These are phyloP conservation scores for Theristicus caerulescens DNA, from an alignment of 2,113 vertebrate species.

Conservation along the genomic window DNA sequence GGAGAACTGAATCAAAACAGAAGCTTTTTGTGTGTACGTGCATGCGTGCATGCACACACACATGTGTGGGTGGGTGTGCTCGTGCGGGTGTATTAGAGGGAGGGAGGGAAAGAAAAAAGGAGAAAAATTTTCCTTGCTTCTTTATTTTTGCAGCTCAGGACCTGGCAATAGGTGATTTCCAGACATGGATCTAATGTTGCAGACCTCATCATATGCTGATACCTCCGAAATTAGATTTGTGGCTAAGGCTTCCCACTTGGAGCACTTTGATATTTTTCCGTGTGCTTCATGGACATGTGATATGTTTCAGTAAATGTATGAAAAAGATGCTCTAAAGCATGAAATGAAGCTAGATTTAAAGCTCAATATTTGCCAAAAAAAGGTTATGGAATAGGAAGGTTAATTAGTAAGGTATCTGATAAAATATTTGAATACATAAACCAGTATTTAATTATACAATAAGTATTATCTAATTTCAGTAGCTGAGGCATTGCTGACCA, in stretches of 20 bases:
- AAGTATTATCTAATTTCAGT: not conserved
- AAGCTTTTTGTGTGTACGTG: slow-evolving; percentile 53
- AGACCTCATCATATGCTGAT: not conserved
- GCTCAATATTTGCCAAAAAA: not conserved
- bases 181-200: not conserved
- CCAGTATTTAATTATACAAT: not conserved
- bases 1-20: not conserved
- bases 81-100: not conserved
- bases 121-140: not conserved
- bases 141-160: not conserved
- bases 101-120: not conserved
- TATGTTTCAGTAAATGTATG: not conserved
- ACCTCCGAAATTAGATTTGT: not conserved
- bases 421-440: not conserved
- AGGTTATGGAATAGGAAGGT: not conserved
- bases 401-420: not conserved
- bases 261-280: not conserved
- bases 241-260: not conserved
- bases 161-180: not conserved
- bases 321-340: not conserved
- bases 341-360: not conserved
- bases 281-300: not conserved
- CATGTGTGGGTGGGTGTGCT: not conserved
- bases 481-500: not conserved
- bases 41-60: not conserved